Evolutionary conservation across 2,797 vertebrate genomes (phyloP), one percentile per base, ranked within the genome.

Genomic region (Danionella dracula): DNA sequence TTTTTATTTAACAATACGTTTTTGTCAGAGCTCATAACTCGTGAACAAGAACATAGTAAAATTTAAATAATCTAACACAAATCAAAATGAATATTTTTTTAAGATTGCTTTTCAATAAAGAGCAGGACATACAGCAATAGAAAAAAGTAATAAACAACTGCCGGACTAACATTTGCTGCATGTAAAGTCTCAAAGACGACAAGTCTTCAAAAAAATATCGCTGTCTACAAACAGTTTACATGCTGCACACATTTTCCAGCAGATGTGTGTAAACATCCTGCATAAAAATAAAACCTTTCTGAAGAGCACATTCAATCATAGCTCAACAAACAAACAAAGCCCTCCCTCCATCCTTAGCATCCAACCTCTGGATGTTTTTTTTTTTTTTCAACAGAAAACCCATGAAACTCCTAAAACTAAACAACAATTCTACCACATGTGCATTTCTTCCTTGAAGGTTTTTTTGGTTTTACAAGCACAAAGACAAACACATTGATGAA

Each of bases 401-500:
- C n/a, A 12, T 11, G 5, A 53, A 57, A 29, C 27, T 21, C 15
- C 2, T 5, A 31, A 10, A 57, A 23, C 40, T 19, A 21, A 20
- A 40, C 56, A 66, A 16, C 31, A 38, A 31, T 8, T 38, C 12
- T 56, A 29, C 3, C 19, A 57, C 53, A 57, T 13, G 29, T 40
- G 32, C 12, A 11, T 1, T 19, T 21, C 50, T 46, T 35, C 51
- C 42, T 45, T 66, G 20, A 48, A 19, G 42, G 9, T 56, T 29
- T 27, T 6, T 27, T 41, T 19, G 16, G 17, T 38, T 53, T 71
- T 38, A 20, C 8, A 31, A 20, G 44, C 13, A 58, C 13, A 20
- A 57, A 23, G 44, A 57, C 37, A 65, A 57, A 58, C 54, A 50
- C 60, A 12, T 11, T 19, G 46, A 70, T 42, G 31, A 70, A 58